Evolutionary conservation across 2,888 invertebrate species (phyloP).

Genomic region (Hydraecia micacea): DNA sequence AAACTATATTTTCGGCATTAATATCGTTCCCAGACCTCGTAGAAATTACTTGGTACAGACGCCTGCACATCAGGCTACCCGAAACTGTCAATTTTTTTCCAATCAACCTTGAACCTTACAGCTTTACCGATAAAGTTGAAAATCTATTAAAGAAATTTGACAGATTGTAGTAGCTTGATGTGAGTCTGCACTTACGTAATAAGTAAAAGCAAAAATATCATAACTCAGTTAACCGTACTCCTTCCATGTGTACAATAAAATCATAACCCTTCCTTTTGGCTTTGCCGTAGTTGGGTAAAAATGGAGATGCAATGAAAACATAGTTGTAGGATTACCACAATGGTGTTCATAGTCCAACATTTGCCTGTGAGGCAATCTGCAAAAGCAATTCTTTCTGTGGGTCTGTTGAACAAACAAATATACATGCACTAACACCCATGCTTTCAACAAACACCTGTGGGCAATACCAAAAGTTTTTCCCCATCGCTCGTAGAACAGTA

Average conservation of each 20-base stretch:
- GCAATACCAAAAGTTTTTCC: conserved; percentile 14
- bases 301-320: background rate
- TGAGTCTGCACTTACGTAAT: background rate
- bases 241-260: no score
- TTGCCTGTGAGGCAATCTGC: conserved; percentile 1
- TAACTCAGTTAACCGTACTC: background rate
- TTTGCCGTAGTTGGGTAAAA: no score
- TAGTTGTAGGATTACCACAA: background rate
- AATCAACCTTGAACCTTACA: no score
- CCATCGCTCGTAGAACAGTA: conserved; percentile 21
- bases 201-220: background rate
- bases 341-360: background rate
- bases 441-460: conserved; percentile 19
- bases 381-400: background rate
- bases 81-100: no score
- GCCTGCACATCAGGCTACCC: no score
- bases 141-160: no score
- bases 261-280: no score
- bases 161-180: no score
- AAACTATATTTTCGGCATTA: background rate
- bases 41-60: no score
- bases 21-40: background rate
- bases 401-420: conserved; percentile 8
- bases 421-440: conserved; percentile 4
- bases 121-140: no score